Evolutionary conservation across 2,888 invertebrate genomes (phyloP).

Genomic region (Pyrrhia umbra): DNA sequence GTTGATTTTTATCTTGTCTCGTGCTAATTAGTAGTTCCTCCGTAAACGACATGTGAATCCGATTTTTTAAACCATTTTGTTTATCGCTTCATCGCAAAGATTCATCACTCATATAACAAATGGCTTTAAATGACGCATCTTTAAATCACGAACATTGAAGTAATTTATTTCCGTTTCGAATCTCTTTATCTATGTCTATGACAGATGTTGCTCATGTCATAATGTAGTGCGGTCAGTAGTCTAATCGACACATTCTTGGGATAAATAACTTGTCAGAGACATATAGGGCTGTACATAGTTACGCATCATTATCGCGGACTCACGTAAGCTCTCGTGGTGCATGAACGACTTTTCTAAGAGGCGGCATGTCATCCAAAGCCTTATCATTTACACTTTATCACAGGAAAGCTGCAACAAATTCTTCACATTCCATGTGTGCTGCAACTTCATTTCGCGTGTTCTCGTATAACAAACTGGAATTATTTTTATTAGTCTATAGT

Average conservation of each 20-base stretch:
- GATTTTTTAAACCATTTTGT: constrained; percentile 17
- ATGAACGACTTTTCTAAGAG: constrained; percentile 33
- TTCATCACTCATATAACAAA: constrained; percentile 26
- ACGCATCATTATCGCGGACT: constrained; percentile 43
- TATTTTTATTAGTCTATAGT: constrained; percentile 16
- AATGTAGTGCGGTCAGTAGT: constrained; percentile 40
- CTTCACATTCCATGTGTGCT: not conserved
- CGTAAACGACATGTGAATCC: constrained; percentile 18
- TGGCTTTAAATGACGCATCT: constrained; percentile 6
- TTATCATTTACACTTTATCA: constrained; percentile 36
- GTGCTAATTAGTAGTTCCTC: constrained; percentile 46
- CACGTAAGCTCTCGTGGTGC: constrained; percentile 35
- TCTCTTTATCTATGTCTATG: constrained; percentile 40
- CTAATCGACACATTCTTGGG: constrained; percentile 32
- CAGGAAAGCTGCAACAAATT: constrained; percentile 30
- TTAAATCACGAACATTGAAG: constrained; percentile 25
- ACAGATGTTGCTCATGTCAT: constrained; percentile 41
- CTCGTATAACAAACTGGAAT: constrained; percentile 16
- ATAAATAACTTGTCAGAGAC: constrained; percentile 16
- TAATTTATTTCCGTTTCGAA: constrained; percentile 47
- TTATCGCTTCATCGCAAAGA: constrained; percentile 11
- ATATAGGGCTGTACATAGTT: constrained; percentile 34
- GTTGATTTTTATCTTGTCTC: constrained; percentile 45
- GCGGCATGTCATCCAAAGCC: constrained; percentile 37
- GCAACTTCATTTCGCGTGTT: not conserved